Base-by-base conservation (phyloP, 2,113 vertebrate genomes). In the Oxyruncus cristatus region DNA sequence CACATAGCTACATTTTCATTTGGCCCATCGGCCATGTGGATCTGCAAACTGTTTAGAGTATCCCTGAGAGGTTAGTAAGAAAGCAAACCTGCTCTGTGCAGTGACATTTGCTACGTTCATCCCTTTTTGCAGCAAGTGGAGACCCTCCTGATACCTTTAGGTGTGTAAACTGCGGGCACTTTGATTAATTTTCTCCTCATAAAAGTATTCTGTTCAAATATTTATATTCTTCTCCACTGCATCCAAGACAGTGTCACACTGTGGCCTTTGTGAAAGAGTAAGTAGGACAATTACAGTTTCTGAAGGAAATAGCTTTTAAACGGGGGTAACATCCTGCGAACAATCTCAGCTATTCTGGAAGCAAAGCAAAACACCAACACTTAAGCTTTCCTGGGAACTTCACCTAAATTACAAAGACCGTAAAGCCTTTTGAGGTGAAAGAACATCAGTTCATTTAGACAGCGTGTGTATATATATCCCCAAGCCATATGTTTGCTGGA, bases 401-500 rank as follows among this genome's bases (percentile, higher is more conserved):
- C 71, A 80, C 59, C 79, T 80, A 84, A 86, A 88, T 93, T 71
- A 84, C 39, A 59, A 73, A 90, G 59, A 80, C 42, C 39, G 20
- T 68, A 84, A 78, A 86, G 63, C 58, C 52, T 91, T 91, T 68
- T 78, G 52, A 77, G 52, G 72, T 90, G 75, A 77, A 93, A 93
- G n/a, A 63, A n/a, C 67, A 92, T 27, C 49, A 68, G n/a, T 79
- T 78, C 58, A 63, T 95, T 94, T 89, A 96, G 67, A 37, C 30
- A 37, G 46, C 41, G 21, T 91, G 28, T 86, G 5, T 93, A 11
- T 90, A 67, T 80, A 72, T 84, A 70, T 81, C 84, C 33, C 66
- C 41, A 56, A 81, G 72, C 72, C 84, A 58, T 87, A 88, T 75
- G 80, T 81, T 91, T 88, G 65, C 79, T 88, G 75, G 88, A 93